Percentiles rank a stretch among this genome's conserved stretches.
Evolutionary conservation across 2,888 invertebrate genomes (phyloP).

Genomic region (Harpagoxenus sublaevis): DNA sequence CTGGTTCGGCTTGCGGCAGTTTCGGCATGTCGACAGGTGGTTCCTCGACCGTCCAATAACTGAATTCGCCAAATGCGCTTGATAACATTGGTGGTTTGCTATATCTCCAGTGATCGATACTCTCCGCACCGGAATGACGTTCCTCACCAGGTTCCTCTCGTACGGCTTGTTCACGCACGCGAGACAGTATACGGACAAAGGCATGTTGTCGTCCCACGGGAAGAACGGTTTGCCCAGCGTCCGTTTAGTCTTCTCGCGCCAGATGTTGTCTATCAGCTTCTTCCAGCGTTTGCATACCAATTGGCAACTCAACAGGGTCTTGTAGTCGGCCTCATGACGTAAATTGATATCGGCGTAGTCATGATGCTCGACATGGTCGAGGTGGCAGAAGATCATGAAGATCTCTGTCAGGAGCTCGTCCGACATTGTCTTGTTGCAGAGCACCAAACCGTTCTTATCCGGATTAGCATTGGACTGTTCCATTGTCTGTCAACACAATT

Average conservation of each 20-base stretch:
- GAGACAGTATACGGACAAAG: conserved; percentile 86
- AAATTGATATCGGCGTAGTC: too few species aligned
- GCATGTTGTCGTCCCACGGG: conserved; percentile 79
- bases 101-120: conserved; percentile 84
- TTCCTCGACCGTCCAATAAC: conserved; percentile 86
- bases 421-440: too few species aligned
- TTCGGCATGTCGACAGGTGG: conserved; percentile 86
- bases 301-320: conserved; percentile 85
- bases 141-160: conserved; percentile 87
- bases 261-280: conserved; percentile 85
- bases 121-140: conserved; percentile 87
- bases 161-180: conserved; percentile 86
- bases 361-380: too few species aligned
- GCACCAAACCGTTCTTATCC: conserved; percentile 84
- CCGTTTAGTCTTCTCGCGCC: conserved; percentile 84
- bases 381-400: conserved; percentile 82
- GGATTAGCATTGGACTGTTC: conserved; percentile 57
- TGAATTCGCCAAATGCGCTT: too few species aligned
- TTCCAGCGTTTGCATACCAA: conserved; percentile 88
- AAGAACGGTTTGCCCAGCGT: conserved; percentile 75
- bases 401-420: too few species aligned
- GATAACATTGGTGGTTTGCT: too few species aligned
- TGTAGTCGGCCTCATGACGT: conserved; percentile 78
- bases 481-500: conserved; percentile 51
- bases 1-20: conserved; percentile 84